These are phyloP conservation scores for Cataglyphis rosenhaueri DNA, from an alignment of 2,888 invertebrate species.

Conservation along the genomic window DNA sequence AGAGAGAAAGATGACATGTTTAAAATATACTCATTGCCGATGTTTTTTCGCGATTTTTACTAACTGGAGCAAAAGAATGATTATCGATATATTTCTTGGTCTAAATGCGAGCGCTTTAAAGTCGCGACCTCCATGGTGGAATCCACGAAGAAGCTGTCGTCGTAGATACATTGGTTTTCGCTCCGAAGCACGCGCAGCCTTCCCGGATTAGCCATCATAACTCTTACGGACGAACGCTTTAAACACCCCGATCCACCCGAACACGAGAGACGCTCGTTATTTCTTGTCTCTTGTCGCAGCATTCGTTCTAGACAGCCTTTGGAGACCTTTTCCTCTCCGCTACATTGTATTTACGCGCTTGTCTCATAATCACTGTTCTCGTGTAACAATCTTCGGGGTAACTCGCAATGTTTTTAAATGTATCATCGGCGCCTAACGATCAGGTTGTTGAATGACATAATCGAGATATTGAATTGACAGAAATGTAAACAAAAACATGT, in stretches of 20 bases:
- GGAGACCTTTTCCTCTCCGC: neutral
- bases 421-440: neutral
- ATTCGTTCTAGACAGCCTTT: conserved; percentile 59
- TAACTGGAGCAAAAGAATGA: neutral
- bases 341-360: neutral
- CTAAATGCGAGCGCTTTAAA: conserved; percentile 45
- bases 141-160: conserved; percentile 58
- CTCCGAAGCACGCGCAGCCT: conserved; percentile 66
- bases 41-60: neutral
- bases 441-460: neutral
- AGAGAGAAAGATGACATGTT: neutral
- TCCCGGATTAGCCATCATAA: conserved; percentile 80
- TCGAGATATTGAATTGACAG: neutral
- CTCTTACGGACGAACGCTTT: conserved; percentile 65
- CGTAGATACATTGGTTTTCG: conserved; percentile 73
- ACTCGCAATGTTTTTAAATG: conserved; percentile 1
- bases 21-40: neutral
- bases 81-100: conserved; percentile 20
- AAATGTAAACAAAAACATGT: neutral
- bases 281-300: conserved; percentile 38
- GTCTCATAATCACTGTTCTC: conserved; percentile 5
- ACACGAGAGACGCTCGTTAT: conserved; percentile 50
- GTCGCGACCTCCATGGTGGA: conserved; percentile 25
- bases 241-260: conserved; percentile 60
- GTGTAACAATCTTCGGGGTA: neutral